Evolutionary conservation across 2,888 invertebrate species (phyloP).

Genomic region (Nomada ruficornis): DNA sequence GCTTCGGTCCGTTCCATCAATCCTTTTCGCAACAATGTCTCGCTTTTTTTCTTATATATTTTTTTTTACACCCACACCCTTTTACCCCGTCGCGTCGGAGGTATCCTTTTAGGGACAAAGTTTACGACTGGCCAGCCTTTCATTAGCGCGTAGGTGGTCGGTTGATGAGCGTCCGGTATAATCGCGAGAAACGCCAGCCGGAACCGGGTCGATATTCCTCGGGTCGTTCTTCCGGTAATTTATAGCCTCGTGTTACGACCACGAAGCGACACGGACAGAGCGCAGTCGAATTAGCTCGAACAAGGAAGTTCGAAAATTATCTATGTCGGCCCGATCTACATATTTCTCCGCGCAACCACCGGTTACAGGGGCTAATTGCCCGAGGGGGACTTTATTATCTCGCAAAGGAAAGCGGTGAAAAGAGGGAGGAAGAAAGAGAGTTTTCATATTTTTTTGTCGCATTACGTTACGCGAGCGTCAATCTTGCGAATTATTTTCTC

Average conservation of each 20-base stretch:
- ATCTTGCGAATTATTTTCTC: neutral
- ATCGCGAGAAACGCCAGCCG: slow-evolving; percentile 26
- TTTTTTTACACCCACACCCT: neutral
- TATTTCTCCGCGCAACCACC: slow-evolving; percentile 43
- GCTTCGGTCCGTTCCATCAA: slow-evolving; percentile 1
- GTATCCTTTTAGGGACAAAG: slow-evolving; percentile 5
- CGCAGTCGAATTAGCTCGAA: slow-evolving; percentile 55
- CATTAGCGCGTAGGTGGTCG: slow-evolving; percentile 13
- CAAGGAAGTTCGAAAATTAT: slow-evolving; percentile 63
- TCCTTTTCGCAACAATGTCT: slow-evolving; percentile 1
- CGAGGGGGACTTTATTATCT: slow-evolving; percentile 48
- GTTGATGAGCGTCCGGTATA: slow-evolving; percentile 38
- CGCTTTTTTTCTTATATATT: neutral
- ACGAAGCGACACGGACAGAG: slow-evolving; percentile 18
- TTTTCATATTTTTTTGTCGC: slow-evolving; percentile 5
- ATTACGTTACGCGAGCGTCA: slow-evolving; percentile 9
- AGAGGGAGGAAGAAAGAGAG: neutral
- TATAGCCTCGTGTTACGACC: slow-evolving; percentile 56
- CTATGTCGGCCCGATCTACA: slow-evolving; percentile 40
- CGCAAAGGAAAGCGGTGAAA: neutral
- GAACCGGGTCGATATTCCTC: slow-evolving; percentile 44
- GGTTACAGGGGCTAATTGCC: slow-evolving; percentile 47
- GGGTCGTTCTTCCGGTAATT: slow-evolving; percentile 60
- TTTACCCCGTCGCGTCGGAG: neutral
- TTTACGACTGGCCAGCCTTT: slow-evolving; percentile 24